Evolutionary conservation across 64 coral and sea anemone genomes (phyloP), one percentile per base, ranked within the genome.

Genomic region (Hydrozoanthus tunicans): DNA sequence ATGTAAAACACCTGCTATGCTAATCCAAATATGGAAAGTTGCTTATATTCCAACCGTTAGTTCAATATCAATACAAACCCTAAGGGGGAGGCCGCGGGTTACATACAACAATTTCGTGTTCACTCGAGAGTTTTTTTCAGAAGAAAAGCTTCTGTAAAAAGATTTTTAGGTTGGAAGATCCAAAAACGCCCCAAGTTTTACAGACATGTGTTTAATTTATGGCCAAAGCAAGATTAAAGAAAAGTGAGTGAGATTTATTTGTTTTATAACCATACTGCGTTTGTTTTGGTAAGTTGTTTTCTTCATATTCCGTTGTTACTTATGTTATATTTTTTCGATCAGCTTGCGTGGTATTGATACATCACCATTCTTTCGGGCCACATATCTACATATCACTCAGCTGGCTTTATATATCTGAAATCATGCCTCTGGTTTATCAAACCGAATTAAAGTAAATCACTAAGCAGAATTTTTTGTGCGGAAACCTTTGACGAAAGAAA

Each of bases 201-300:
- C 27, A 59, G 80, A 25, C 32, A 82, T 82, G 80, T 82, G 32
- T 43, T 43, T 82, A 65, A 65, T 82, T 62, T 43, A 82, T 82
- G 80, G 80, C 80, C 26, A 82, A 82, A 51, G 26, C 80, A 82
- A 82, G 32, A 58, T 65, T 82, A 82, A 82, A 82, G 80, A 82
- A 82, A 82, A 65, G 80, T 82, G 59, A 63, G 80, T 82, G 10
- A 51, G 51, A 6, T 52, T 15, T 82, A 27, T 53, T 14, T 51
- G 13, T 64, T 14, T 81, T 82, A 13, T 65, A 65, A 63, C 24
- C 79, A 43, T 81, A 51, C 43, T 52, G n/a, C 5, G 12, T 27
- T 62, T 27, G 58, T 23, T 60, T 23, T 9, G 59, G 15, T 43
- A 43, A 43, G 32, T 24, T 77, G 3, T 14, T 79, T 79, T 56